Evolutionary conservation across 2,888 invertebrate genomes (phyloP), one percentile per base, ranked within the genome.

Genomic region (Liposcelis brunnea): DNA sequence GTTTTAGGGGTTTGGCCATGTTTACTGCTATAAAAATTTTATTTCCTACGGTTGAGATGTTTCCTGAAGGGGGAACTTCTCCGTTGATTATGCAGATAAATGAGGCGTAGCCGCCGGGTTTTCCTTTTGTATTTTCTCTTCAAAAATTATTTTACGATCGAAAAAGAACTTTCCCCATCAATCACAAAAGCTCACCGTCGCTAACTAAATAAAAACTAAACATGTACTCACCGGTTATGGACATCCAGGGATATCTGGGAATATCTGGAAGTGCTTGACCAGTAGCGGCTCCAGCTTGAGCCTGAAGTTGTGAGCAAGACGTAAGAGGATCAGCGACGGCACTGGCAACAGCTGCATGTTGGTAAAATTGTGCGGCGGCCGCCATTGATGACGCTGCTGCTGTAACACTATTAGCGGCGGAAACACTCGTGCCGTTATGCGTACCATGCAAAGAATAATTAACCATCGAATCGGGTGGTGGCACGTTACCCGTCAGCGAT

Each of bases 201-300:
- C n/a, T n/a, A n/a, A n/a, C n/a, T n/a, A n/a, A n/a, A n/a, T n/a
- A n/a, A n/a, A n/a, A n/a, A n/a, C n/a, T n/a, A n/a, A n/a, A n/a
- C n/a, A n/a, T n/a, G n/a, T 42, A 70, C 74, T 80, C 74, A 89
- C 90, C 90, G 73, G 90, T 89, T 67, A 90, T 86, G 60, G 89
- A 85, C 89, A 91, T 90, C 90, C 90, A 91, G 42, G 90, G 90
- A 65, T 91, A 90, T 61, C 90, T 77, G 47, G 90, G 89, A 62
- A 90, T 82, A 68, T 90, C 90, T 43, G 86, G 85, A 61, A 90
- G 79, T 48, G 86, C 84, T 65, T 86, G 86, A 50, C 84, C 84
- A 49, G 83, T 77, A 48, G 76, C 70, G 49, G 71, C 69, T 40
- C 72, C 67, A 34, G 67, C 69, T 42, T 71, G 67, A 55, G 80